Conservation (phyloP, 2,113 vertebrate species). For the Mohoua ochrocephala region DNA sequence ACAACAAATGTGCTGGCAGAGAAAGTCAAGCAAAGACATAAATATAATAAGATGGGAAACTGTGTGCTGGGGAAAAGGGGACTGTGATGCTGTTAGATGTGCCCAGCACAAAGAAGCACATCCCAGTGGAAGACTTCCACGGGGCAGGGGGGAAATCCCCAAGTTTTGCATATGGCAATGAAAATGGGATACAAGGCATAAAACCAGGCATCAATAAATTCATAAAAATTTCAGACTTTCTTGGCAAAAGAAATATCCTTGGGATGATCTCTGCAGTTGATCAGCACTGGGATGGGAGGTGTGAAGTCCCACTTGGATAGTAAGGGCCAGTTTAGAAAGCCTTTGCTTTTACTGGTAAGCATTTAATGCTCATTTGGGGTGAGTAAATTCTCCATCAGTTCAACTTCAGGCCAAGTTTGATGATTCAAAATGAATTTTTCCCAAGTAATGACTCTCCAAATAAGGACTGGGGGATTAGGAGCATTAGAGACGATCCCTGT, state of each 20-base stretch:
- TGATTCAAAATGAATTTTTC: neutral
- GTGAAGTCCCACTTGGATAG: neutral
- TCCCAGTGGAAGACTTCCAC: neutral
- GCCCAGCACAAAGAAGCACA: neutral
- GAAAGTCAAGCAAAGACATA: conserved; percentile 23
- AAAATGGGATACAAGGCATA: neutral
- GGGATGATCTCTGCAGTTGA: neutral
- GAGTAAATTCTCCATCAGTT: neutral
- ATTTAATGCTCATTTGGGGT: neutral
- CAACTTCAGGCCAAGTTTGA: neutral
- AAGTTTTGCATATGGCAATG: neutral
- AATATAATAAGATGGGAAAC: neutral
- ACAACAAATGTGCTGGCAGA: neutral
- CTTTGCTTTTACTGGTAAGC: neutral
- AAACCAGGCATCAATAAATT: neutral
- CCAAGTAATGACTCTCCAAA: neutral
- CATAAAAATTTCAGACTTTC: neutral
- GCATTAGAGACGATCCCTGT: neutral
- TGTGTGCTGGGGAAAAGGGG: neutral
- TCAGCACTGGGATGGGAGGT: neutral
- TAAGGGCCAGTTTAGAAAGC: neutral
- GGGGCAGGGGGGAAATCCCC: fast-evolving
- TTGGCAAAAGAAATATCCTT: neutral
- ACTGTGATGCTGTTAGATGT: neutral
- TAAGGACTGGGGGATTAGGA: neutral